phyloP scores from a whole-genome alignment of 1,140 invertebrate species.

The Brachionus manjavacas region DNA sequence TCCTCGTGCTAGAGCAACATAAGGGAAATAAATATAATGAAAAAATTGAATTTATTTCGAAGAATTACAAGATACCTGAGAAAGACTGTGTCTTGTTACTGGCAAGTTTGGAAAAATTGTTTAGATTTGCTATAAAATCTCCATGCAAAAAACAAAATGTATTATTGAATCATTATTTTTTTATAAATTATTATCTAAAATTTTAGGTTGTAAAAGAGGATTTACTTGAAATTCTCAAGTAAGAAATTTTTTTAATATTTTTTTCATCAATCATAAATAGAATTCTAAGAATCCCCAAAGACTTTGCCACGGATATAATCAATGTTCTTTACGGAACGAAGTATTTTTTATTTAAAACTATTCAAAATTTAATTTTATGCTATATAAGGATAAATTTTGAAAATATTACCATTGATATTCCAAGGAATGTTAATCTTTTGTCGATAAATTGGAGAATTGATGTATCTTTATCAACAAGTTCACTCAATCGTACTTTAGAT shows the following conservation, averaged over 20 bases:
- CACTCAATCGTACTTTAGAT: slow-evolving; percentile 9
- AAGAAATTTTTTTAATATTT: neutral
- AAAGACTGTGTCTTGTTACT: neutral
- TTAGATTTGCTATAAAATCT: neutral
- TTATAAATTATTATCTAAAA: neutral
- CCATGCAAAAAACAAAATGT: neutral
- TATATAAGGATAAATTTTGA: neutral
- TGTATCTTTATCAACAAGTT: slow-evolving; percentile 21
- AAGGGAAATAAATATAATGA: no score
- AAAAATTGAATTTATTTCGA: neutral
- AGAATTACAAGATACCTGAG: neutral
- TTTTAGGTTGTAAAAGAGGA: slow-evolving; percentile 9
- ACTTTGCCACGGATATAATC: neutral
- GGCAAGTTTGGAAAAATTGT: neutral
- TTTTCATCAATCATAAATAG: neutral
- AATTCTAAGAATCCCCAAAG: neutral
- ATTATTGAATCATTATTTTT: neutral
- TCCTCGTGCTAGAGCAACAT: neutral
- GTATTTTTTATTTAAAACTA: neutral
- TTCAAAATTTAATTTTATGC: neutral
- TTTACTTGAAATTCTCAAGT: neutral
- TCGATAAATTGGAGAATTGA: slow-evolving; percentile 22
- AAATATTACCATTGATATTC: neutral
- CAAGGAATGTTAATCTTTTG: neutral
- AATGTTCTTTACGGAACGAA: neutral